Conservation (phyloP, 2,888 invertebrate genomes). For the Tipula lateralis region DNA sequence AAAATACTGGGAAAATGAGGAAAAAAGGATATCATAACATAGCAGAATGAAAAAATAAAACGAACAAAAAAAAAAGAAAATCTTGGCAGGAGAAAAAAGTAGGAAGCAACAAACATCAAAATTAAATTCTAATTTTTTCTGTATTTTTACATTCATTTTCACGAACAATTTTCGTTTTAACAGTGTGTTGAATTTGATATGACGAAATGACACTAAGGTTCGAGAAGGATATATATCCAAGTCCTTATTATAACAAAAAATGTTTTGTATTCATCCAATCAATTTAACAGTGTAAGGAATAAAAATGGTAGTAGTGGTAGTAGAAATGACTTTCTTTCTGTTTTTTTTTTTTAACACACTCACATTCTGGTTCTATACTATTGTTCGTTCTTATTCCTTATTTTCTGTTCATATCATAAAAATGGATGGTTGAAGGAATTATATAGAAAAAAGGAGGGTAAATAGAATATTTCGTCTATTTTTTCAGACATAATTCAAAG, state of each 20-base stretch:
- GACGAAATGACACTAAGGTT: constrained; percentile 11
- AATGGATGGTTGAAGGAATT: constrained; percentile 26
- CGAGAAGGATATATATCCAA: constrained; percentile 12
- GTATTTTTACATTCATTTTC: neutral
- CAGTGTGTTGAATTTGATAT: constrained; percentile 25
- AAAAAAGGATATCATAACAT: constrained; percentile 13
- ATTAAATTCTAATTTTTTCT: constrained; percentile 28
- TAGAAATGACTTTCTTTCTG: constrained; percentile 28
- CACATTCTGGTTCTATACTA: neutral
- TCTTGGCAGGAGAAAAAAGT: constrained; percentile 27
- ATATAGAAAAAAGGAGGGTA: constrained; percentile 31
- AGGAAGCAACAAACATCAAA: constrained; percentile 29
- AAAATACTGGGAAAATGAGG: constrained; percentile 25
- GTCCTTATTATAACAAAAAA: constrained; percentile 13
- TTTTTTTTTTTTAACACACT: neutral
- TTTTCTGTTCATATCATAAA: constrained; percentile 26
- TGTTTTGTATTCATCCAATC: too few relatives aligned
- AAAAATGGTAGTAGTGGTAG: neutral
- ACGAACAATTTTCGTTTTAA: constrained; percentile 25
- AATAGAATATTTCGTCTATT: constrained; percentile 37
- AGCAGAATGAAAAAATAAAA: neutral
- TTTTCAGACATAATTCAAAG: constrained; percentile 38
- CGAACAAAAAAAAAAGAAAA: neutral
- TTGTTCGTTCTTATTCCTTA: constrained; percentile 26
- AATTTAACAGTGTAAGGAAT: constrained; percentile 2